These are phyloP conservation scores for Crocuta crocuta DNA, from an alignment of 2,113 vertebrate genomes.

Conservation along the genomic window DNA sequence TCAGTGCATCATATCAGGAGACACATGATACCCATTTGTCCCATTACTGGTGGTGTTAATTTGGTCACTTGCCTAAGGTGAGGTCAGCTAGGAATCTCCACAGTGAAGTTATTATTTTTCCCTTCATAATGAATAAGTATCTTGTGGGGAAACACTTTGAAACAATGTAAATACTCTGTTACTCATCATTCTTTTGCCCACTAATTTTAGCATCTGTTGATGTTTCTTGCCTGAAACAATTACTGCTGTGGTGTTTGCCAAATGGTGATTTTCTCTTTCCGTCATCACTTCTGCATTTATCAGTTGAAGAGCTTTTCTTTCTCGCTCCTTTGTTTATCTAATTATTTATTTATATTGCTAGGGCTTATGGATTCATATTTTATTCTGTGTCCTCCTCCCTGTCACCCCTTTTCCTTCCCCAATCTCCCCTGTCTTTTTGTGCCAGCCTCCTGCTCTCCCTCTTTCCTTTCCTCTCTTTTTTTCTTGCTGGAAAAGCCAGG, in stretches of 20 bases:
- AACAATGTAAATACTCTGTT: neutral
- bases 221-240: constrained; percentile 11
- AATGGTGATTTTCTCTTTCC: neutral
- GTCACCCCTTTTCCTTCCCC: too few species aligned
- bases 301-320: neutral
- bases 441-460: neutral
- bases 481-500: neutral
- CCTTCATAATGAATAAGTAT: neutral
- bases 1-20: neutral
- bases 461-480: neutral
- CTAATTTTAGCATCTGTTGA: neutral
- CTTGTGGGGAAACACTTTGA: neutral
- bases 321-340: neutral
- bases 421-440: neutral
- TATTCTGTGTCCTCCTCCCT: neutral
- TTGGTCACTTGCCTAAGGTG: neutral
- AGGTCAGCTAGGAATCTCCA: neutral
- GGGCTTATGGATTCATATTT: neutral
- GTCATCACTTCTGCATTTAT: neutral
- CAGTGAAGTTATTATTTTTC: neutral
- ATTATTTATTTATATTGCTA: neutral
- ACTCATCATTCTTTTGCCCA: neutral
- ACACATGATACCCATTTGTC: neutral
- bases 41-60: neutral
- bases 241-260: neutral